Base-by-base conservation (phyloP, 2,797 vertebrate species). In the Sternarchorhynchus goeldii region DNA sequence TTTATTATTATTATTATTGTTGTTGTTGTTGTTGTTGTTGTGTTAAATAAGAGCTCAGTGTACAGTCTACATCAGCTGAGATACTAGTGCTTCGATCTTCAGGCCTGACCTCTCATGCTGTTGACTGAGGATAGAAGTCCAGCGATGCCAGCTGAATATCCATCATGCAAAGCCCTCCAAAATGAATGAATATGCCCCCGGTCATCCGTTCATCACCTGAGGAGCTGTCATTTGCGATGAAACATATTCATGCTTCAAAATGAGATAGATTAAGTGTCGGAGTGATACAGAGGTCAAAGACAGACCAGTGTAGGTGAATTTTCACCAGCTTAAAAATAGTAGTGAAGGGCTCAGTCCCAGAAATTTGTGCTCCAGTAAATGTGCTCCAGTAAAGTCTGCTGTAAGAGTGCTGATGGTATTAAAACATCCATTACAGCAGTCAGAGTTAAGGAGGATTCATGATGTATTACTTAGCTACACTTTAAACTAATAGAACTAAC, bases 101-200 rank as follows among this genome's bases (percentile, higher is more conserved):
- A 93, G 91, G 91, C 87, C 86, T 91, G 91, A 92, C 92, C 91
- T 91, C 90, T 82, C 86, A 84, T 88, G 88, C 89, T 85, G 31
- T 67, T 84, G 82, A 82, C 85, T 81, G 92, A 93, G 92, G 90
- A 89, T 89, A 85, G 10, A 86, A 63, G 85, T 77, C 82, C 87
- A 81, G 83, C 90, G 85, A 82, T 85, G 90, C 90, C 81, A 87
- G 87, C 88, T 81, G 88, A 87, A 86, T 90, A 92, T 93, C 92
- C 91, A 92, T 93, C 92, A 93, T 86, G 84, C 76, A 88, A 88
- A 89, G 85, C 88, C 79, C 73, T 86, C 83, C 70, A 32, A 91
- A 91, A 93, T 93, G 90, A 92, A 94, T 93, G 92, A 91, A 90
- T 86, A 89, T 89, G 91, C 92, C 91, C 91, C 91, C 90, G 92